Conservation (phyloP, 2,797 vertebrate species). For the Gephyroberyx darwinii region DNA sequence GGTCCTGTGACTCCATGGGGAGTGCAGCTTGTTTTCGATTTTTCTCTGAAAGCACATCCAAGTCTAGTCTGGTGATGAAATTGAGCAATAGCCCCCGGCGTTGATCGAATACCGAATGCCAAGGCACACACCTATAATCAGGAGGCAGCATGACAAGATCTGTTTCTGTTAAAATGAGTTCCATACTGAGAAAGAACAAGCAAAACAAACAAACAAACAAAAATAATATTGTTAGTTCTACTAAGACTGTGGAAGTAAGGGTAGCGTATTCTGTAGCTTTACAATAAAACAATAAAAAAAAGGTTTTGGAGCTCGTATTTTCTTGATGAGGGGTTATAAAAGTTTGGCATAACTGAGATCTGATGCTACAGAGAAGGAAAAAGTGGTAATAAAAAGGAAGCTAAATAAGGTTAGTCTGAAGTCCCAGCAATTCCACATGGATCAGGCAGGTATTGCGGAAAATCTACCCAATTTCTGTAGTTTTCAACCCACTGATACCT, state of each 20-base stretch:
- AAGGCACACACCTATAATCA: no score
- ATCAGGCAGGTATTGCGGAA: conserved; percentile 18
- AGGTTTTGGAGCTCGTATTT: conserved; percentile 15
- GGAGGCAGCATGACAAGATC: no score
- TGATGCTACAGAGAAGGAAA: conserved; percentile 31
- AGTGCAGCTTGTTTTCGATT: conserved; percentile 17
- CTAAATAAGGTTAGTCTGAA: background rate
- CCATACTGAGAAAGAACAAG: no score
- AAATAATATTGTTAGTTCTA: no score
- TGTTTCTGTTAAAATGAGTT: no score
- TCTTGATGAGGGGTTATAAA: conserved; percentile 40
- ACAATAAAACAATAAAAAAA: no score
- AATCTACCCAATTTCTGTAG: conserved; percentile 1
- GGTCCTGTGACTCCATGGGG: conserved; percentile 33
- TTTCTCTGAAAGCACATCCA: conserved; percentile 1
- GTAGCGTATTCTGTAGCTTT: background rate
- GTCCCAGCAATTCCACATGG: conserved; percentile 10
- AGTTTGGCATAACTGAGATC: conserved; percentile 24
- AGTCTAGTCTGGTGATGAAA: background rate
- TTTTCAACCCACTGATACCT: conserved; percentile 16
- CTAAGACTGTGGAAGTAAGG: background rate
- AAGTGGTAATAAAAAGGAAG: conserved; percentile 25
- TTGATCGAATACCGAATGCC: background rate
- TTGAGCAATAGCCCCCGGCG: background rate
- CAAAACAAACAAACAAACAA: no score